phyloP scores from a whole-genome alignment of 2,797 vertebrate genomes.

The Rhynchotus rufescens region DNA sequence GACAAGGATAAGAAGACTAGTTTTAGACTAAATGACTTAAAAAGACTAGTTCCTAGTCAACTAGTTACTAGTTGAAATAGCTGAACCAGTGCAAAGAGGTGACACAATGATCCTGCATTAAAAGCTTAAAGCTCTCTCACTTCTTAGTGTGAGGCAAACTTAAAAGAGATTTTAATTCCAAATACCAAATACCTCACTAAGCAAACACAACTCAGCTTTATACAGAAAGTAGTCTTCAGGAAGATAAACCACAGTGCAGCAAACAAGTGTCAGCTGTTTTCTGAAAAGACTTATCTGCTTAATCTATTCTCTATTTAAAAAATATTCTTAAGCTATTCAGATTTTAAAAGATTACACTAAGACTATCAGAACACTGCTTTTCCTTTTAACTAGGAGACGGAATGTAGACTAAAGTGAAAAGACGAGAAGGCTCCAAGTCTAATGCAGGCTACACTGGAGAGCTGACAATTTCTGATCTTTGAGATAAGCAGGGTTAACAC shows the following conservation, averaged over 20 bases:
- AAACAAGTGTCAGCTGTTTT: background rate
- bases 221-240: background rate
- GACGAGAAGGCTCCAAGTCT: background rate
- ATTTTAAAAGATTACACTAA: background rate
- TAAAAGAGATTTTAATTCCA: background rate
- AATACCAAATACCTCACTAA: background rate
- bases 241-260: background rate
- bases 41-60: too few species aligned
- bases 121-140: background rate
- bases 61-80: background rate
- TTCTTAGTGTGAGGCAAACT: background rate
- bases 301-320: background rate
- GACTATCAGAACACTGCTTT: background rate
- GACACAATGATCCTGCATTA: background rate
- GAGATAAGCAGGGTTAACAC: background rate
- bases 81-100: background rate
- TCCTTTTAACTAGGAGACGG: background rate
- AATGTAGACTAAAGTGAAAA: background rate
- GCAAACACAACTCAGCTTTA: background rate
- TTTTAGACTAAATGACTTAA: too few species aligned
- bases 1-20: background rate
- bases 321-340: background rate
- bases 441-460: background rate
- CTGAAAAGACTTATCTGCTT: background rate
- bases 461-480: background rate